Conservation (phyloP, 2,113 vertebrate species). For the Gracilinanus agilis region DNA sequence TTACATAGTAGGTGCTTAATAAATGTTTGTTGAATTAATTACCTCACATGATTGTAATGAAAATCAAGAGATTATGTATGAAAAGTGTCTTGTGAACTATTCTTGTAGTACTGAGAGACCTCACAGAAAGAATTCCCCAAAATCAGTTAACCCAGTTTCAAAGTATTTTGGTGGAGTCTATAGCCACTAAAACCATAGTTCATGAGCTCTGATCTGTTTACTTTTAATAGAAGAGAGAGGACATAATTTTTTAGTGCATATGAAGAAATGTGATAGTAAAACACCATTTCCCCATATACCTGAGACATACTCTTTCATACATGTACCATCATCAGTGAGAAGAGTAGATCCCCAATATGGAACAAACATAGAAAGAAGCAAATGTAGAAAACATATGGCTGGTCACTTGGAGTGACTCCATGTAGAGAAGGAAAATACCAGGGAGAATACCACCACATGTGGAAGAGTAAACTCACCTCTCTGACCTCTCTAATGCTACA, state of each 20-base stretch:
- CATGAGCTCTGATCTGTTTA: not conserved
- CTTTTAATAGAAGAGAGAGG: not conserved
- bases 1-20: not conserved
- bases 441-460: not conserved
- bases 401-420: not conserved
- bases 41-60: not conserved
- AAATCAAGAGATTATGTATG: conserved; percentile 2
- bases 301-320: not conserved
- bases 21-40: not conserved
- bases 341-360: not conserved
- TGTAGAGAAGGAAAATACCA: not conserved
- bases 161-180: not conserved
- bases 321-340: not conserved
- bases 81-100: not conserved
- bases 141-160: not conserved
- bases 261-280: not conserved
- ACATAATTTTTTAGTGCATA: not conserved
- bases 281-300: not conserved
- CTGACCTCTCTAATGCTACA: not conserved
- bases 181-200: not conserved
- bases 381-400: not conserved
- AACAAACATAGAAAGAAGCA: not conserved
- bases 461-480: not conserved
- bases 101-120: not conserved
- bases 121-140: not conserved